Evolutionary conservation across 2,888 invertebrate genomes (phyloP), one percentile per base, ranked within the genome.

Genomic region (Balanococcus diminutus): DNA sequence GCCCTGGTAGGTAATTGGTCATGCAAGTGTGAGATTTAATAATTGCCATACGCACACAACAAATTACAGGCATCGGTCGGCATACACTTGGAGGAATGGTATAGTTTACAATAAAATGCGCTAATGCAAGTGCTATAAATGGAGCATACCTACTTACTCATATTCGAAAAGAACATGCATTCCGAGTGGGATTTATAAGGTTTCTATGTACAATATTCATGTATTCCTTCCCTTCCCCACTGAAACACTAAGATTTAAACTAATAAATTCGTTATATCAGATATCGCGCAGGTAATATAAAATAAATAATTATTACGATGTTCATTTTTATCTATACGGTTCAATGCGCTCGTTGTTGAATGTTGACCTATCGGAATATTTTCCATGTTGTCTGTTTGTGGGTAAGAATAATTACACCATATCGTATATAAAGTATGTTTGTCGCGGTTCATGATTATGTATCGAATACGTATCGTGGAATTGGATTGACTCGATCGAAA

Each of bases 291-390:
- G 42, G n/a, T n/a, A n/a, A n/a, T n/a, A n/a, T n/a, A n/a, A n/a
- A n/a, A n/a, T n/a, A n/a, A n/a, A n/a, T n/a, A n/a, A n/a, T n/a
- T n/a, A 67, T 67, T 67, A 25, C 61, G 9, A 67, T 28, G 28
- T 25, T 28, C 28, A 11, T 67, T 19, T 51, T 19, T 51, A 51
- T 51, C 28, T 11, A 11, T 14, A 28, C 11, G 11, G 61, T 67
- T 67, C 61, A 67, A 67, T 67, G 61, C 61, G 61, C 61, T 25
- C 61, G 61, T 67, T 28, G 11, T 67, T 67, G 61, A 67, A 28
- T 28, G 11, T 67, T 67, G 61, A 67, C 61, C 61, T 28, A 67
- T 28, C 25, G 61, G 22, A 67, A 67, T 28, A 28, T 67, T 67
- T 67, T 51, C 19, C 51, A 51, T 1, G 9, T 8, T 67, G 61